Evolutionary conservation across 2,888 invertebrate genomes (phyloP), one percentile per base, ranked within the genome.

Genomic region (Chymomyza fuscimana): DNA sequence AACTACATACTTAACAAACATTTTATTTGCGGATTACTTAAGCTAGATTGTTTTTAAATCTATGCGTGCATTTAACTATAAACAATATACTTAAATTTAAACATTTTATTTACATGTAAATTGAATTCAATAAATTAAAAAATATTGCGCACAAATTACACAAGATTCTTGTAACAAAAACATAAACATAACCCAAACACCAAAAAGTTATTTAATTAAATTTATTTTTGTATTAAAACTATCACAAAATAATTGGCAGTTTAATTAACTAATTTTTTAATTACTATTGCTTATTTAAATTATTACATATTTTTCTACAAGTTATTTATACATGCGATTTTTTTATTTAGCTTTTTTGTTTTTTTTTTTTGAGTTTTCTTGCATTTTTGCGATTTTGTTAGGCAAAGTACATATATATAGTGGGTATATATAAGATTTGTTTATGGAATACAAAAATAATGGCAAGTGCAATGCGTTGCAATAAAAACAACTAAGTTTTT

Each of bases 211-310:
- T 58, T 58, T 25, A 15, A 15, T 58, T 56, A 16, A 36, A 52
- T 64, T 64, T 16, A 62, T 62, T 61, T 74, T 51, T 82, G 65
- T 82, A 78, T 87, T 70, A 88, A 87, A 87, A 82, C 89, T 85
- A 88, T 89, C 88, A 89, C 88, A 86, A 81, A 84, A 83, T 82
- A 85, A 89, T 89, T 89, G 89, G 89, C 89, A 89, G 89, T 88
- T 87, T 82, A 83, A 83, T 82, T 86, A 80, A 73, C 71, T 66
- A 67, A 69, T 2, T 54, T 54, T 54, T n/a, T 54, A 54, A 19
- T 46, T 54, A 51, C 15, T 16, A 7, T 51, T 51, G 5, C 15
- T 51, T 51, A 16, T n/a, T 51, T 7, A 16, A 16, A 15, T 51
- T 51, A 16, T 51, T 51, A 16, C n/a, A n/a, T 54, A 54, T 10